A percentile compares a stretch with the other conserved stretches of the same genome.
Conservation (phyloP, 1,140 invertebrate genomes). For the Micrasema minimum region DNA sequence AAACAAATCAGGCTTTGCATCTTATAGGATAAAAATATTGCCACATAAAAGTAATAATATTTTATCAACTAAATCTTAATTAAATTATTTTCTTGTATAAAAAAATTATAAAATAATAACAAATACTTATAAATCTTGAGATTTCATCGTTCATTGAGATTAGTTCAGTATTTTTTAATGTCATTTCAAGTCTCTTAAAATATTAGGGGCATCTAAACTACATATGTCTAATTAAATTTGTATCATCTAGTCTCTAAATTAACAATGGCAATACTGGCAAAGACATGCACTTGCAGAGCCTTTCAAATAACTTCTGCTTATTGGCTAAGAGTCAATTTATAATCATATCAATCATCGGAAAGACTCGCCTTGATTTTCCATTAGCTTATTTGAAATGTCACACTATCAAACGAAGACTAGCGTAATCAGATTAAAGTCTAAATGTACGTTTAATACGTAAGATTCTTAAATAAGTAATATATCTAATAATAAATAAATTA, state of each 20-base stretch:
- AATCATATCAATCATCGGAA: constrained; percentile 15
- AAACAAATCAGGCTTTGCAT: constrained; percentile 29
- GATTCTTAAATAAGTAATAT: constrained; percentile 47
- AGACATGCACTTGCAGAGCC: constrained; percentile 50
- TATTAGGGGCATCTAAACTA: constrained; percentile 5
- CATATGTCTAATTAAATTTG: constrained; percentile 29
- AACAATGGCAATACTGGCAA: constrained; percentile 54
- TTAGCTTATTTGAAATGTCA: constrained; percentile 25
- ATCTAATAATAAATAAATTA: constrained; percentile 53
- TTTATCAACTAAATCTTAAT: constrained; percentile 17
- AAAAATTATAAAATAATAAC: constrained; percentile 30
- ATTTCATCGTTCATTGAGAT: constrained; percentile 21
- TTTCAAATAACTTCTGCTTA: constrained; percentile 44
- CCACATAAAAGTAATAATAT: constrained; percentile 19
- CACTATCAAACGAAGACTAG: constrained; percentile 49
- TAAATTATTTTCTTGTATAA: constrained; percentile 28
- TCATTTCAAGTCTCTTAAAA: background rate
- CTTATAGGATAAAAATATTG: constrained; percentile 33
- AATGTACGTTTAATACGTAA: constrained; percentile 46
- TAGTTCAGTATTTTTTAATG: constrained; percentile 18
- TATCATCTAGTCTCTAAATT: constrained; percentile 49
- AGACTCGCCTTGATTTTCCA: background rate
- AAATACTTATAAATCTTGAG: constrained; percentile 24
- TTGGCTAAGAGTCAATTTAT: constrained; percentile 42
- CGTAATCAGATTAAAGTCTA: constrained; percentile 50